These are phyloP conservation scores for Nephrocerus scutellatus DNA, from an alignment of 2,888 invertebrate genomes.

Conservation along the genomic window DNA sequence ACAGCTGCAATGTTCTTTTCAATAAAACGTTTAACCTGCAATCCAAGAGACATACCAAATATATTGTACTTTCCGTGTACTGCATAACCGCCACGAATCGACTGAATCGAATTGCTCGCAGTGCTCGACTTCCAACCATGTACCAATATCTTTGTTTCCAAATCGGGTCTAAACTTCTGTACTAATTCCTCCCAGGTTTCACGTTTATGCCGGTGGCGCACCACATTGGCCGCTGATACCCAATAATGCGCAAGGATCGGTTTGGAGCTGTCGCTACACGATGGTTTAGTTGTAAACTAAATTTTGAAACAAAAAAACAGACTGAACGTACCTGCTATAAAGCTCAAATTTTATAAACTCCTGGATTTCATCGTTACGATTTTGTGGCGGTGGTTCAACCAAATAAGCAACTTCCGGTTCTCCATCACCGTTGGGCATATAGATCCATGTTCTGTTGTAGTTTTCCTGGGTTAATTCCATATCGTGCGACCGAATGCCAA, in stretches of 20 bases:
- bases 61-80: constrained; percentile 39
- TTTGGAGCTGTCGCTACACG: constrained; percentile 15
- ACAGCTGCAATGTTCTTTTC: constrained; percentile 29
- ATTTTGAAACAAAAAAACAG: not conserved
- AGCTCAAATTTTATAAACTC: constrained; percentile 38
- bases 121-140: constrained; percentile 47
- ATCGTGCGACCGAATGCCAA: constrained; percentile 36
- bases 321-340: constrained; percentile 32
- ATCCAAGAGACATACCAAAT: constrained; percentile 27
- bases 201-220: constrained; percentile 31
- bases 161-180: constrained; percentile 38
- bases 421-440: constrained; percentile 47
- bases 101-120: constrained; percentile 42
- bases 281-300: not conserved
- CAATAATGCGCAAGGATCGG: constrained; percentile 30
- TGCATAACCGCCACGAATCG: constrained; percentile 43
- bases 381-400: constrained; percentile 37
- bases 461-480: constrained; percentile 40
- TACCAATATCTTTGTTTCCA: constrained; percentile 45
- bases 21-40: not conserved
- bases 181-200: constrained; percentile 43
- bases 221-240: constrained; percentile 28
- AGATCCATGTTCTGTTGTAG: constrained; percentile 46
- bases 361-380: constrained; percentile 30
- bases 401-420: constrained; percentile 43